Evolutionary conservation across 1,140 invertebrate species (phyloP).

Genomic region (Aethina tumida): DNA sequence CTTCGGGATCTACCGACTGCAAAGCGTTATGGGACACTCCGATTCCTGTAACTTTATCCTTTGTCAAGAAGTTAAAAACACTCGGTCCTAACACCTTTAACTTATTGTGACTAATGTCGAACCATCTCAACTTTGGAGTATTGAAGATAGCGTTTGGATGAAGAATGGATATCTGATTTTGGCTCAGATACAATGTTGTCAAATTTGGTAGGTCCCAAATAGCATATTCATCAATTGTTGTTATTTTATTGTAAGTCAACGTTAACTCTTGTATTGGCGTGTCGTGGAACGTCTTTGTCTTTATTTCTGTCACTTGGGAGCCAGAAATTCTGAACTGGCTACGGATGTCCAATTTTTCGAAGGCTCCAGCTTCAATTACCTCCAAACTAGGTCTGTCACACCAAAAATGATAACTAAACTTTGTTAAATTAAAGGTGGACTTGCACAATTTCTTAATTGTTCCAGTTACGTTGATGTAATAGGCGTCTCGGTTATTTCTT

Average conservation of each 20-base stretch:
- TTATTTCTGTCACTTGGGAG: too few species aligned
- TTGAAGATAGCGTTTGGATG: slow-evolving; percentile 3
- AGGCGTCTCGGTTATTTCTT: too few species aligned
- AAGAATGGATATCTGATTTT: slow-evolving; percentile 2
- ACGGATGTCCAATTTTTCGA: too few species aligned
- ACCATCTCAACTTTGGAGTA: slow-evolving; percentile 2
- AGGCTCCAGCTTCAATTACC: too few species aligned
- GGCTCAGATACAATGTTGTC: neutral
- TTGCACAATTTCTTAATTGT: too few species aligned
- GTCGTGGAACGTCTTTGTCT: too few species aligned
- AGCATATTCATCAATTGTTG: slow-evolving; percentile 4
- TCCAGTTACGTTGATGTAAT: too few species aligned
- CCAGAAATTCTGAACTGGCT: too few species aligned
- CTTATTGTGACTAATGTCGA: slow-evolving; percentile 6
- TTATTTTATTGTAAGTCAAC: slow-evolving; percentile 6
- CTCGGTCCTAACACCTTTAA: neutral
- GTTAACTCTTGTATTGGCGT: too few species aligned
- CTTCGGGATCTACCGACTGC: neutral
- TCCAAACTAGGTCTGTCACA: too few species aligned
- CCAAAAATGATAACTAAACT: too few species aligned
- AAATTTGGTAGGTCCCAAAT: slow-evolving; percentile 2
- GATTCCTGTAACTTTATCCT: neutral
- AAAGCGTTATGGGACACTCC: slow-evolving; percentile 2
- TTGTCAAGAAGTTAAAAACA: slow-evolving; percentile 3
- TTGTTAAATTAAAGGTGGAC: too few species aligned